Evolutionary conservation across 2,797 vertebrate species (phyloP).

Genomic region (Muscicapa striata): DNA sequence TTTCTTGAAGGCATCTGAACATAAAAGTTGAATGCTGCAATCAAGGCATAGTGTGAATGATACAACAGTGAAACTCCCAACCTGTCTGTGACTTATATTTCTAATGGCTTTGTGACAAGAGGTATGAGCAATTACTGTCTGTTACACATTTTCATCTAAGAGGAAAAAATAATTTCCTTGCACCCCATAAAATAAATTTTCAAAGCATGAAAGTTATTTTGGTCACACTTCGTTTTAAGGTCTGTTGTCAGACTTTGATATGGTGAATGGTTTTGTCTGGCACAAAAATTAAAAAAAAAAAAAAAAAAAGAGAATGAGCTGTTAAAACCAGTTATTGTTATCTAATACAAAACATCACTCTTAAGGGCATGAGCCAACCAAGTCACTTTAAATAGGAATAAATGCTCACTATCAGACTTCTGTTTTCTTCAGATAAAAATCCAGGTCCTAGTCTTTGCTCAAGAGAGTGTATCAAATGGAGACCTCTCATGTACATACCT

Average conservation of each 20-base stretch:
- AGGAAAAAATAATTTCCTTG: background rate
- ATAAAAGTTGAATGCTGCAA: background rate
- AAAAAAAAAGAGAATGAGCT: background rate
- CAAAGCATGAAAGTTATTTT: background rate
- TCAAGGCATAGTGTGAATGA: background rate
- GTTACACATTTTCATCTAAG: background rate
- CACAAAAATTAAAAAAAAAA: background rate
- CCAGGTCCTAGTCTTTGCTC: background rate
- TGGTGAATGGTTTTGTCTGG: background rate
- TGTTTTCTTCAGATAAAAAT: background rate
- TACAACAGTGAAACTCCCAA: background rate
- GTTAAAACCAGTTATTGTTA: background rate
- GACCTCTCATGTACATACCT: background rate
- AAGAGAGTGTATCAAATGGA: background rate
- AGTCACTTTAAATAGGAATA: background rate
- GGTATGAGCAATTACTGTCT: background rate
- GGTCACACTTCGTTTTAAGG: background rate
- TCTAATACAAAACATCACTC: background rate
- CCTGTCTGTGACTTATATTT: background rate
- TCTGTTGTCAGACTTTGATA: background rate
- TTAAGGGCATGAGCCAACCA: background rate
- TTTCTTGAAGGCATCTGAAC: background rate
- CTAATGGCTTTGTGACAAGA: rapidly evolving
- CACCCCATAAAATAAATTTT: background rate
- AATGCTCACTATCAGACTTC: background rate